These are phyloP conservation scores for Pipistrellus pygmaeus DNA, from an alignment of 2,797 vertebrate genomes.

Conservation along the genomic window DNA sequence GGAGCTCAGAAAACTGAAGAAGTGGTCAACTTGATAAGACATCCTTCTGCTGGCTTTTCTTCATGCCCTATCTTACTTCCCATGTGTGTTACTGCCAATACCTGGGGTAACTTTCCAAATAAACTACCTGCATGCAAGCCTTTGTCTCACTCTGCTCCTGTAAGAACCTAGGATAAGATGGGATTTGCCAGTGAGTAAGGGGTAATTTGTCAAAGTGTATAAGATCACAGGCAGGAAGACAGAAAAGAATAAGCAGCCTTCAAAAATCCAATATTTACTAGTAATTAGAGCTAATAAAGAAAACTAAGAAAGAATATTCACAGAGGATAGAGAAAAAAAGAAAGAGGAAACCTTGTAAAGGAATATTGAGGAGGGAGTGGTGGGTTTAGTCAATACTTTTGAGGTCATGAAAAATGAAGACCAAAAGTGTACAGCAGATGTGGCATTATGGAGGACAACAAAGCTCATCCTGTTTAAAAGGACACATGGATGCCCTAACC, in stretches of 20 bases:
- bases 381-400: not conserved
- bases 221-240: not conserved
- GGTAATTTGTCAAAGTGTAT: not conserved
- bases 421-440: not conserved
- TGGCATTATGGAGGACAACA: not conserved
- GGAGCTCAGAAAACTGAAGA: not conserved
- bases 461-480: not conserved
- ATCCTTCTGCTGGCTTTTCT: not conserved
- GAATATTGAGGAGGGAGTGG: not conserved
- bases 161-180: not conserved
- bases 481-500: not conserved
- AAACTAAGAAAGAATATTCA: not conserved
- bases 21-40: not conserved
- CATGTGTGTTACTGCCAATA: not conserved
- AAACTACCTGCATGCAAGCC: not conserved
- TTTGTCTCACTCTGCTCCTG: not conserved
- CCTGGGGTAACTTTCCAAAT: not conserved
- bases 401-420: not conserved
- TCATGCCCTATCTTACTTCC: not conserved
- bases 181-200: not conserved
- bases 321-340: not conserved
- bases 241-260: not conserved
- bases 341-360: not conserved
- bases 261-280: not conserved
- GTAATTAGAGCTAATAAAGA: not conserved